Base-by-base conservation (phyloP, 2,888 invertebrate genomes). In the Tenodera sinensis region DNA sequence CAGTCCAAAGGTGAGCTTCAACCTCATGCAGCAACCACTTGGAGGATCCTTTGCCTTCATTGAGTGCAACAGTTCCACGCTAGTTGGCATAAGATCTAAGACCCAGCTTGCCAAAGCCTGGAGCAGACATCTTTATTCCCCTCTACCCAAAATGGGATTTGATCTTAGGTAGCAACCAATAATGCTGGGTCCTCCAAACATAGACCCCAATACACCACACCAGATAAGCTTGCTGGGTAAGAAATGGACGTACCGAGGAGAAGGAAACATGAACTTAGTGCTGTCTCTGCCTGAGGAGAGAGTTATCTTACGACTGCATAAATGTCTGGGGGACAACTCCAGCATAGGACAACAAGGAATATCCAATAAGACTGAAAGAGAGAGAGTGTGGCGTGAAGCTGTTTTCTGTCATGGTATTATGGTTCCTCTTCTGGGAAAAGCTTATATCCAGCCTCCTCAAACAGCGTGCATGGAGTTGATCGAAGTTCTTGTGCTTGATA, bases 211-310 rank as follows among this genome's bases (percentile, higher is more conserved):
- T 20, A 28, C 83, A 47, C 83, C 87, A 7, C 85, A 83, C n/a
- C 27, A 54, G 1, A 83, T 90, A 34, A 90, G 89, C n/a, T 88
- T 92, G 47, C 89, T 90, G 15, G 90, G 90, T 83, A 93, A 86
- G 92, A 93, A 91, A 91, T 95, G 94, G 95, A 93, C 93, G 91
- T 96, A 96, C 92, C 94, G 95, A 91, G 96, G 96, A 89, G 95
- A 96, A 94, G 96, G 96, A 91, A 96, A 96, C 93, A 95, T 95
- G 91, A 95, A 96, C 93, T 93, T 96, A 92, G 96, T 96, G 90
- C 93, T 96, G 91, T 94, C 96, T 88, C 92, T 96, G 91, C 95
- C 96, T 91, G 94, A 83, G 30, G 83, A 89, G 93, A 94, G 0
- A 92, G 93, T 89, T 92, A 93, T 87, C 94, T 95, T 4, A 91